Conservation (phyloP, 1,140 invertebrate genomes). For the Cotesia glomerata region DNA sequence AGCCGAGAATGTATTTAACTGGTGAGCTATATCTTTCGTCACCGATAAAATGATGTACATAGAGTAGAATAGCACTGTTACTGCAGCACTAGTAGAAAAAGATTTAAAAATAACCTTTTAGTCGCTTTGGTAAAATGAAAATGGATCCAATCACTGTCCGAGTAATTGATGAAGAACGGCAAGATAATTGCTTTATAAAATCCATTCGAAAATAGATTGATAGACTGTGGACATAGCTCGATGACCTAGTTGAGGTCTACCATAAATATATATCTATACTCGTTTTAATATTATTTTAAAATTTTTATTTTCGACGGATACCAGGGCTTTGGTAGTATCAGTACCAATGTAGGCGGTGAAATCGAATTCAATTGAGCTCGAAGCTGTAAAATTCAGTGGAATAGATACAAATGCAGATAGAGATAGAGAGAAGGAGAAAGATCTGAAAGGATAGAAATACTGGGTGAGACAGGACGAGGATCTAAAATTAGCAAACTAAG, state of each 20-base stretch:
- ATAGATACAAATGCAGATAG: neutral
- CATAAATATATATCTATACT: neutral
- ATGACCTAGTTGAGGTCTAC: constrained; percentile 26
- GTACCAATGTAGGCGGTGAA: neutral
- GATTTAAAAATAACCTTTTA: constrained; percentile 6
- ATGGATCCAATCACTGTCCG: constrained; percentile 22
- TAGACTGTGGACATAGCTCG: constrained; percentile 2
- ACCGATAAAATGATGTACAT: too few species aligned
- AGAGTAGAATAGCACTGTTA: too few species aligned
- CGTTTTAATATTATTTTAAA: neutral
- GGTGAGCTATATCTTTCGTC: too few species aligned
- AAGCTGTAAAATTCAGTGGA: neutral
- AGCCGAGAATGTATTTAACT: too few species aligned
- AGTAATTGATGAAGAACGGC: constrained; percentile 23
- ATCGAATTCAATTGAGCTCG: constrained; percentile 13
- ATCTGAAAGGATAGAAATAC: too few species aligned
- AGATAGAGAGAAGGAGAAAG: too few species aligned
- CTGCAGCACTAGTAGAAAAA: too few species aligned
- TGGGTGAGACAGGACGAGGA: neutral
- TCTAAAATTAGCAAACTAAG: constrained; percentile 21
- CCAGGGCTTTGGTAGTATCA: too few species aligned
- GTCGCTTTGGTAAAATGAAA: constrained; percentile 3
- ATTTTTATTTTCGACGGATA: neutral
- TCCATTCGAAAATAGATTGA: constrained; percentile 24
- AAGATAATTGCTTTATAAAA: constrained; percentile 26